Percentiles rank a stretch among this genome's conserved stretches.
Conservation (phyloP, 2,888 invertebrate species). For the Callyntrura sp. region DNA sequence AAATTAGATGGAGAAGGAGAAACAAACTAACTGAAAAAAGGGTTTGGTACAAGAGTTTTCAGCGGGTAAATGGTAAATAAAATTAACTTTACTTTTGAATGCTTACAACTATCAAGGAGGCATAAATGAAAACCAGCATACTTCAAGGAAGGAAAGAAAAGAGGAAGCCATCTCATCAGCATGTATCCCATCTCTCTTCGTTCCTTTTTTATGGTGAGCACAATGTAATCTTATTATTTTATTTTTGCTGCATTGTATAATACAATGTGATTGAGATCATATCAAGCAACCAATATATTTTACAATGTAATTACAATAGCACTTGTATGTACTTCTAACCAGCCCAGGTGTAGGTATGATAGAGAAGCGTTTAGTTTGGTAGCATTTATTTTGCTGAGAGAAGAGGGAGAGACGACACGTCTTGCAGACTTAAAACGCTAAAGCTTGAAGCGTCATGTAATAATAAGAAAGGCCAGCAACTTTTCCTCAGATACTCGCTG, state of each 20-base stretch:
- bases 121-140: constrained; percentile 57
- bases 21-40: no score
- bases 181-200: no score
- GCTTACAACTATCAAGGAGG: constrained; percentile 41
- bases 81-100: no score
- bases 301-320: constrained; percentile 65
- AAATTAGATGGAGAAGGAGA: constrained; percentile 36
- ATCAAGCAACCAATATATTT: constrained; percentile 64
- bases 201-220: not conserved
- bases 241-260: constrained; percentile 33
- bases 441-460: constrained; percentile 5
- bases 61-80: not conserved
- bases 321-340: constrained; percentile 10
- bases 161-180: constrained; percentile 62
- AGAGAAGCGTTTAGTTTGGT: no score
- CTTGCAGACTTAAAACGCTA: not conserved
- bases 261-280: constrained; percentile 70
- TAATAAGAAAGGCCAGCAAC: constrained; percentile 16
- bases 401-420: no score
- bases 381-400: no score
- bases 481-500: constrained; percentile 28
- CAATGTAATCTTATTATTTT: no score
- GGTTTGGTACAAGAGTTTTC: not conserved
- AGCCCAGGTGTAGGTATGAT: no score
- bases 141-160: constrained; percentile 63